These are phyloP conservation scores for Archips xylosteana DNA, from an alignment of 2,888 invertebrate genomes.

Conservation along the genomic window DNA sequence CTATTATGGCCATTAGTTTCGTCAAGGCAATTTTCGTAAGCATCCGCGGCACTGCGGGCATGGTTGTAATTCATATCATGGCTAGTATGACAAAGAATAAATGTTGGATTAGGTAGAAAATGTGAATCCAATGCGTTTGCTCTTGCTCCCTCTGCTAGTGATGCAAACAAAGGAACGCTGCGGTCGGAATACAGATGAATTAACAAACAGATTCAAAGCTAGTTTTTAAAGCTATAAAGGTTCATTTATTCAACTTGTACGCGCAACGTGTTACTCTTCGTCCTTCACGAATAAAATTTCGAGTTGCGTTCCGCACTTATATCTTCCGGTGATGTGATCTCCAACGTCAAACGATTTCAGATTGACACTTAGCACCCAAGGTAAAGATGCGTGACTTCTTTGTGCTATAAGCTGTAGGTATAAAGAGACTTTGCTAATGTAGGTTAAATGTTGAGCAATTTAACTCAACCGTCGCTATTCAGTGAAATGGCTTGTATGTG, in stretches of 20 bases:
- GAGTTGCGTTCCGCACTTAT: constrained; percentile 59
- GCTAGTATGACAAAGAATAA: constrained; percentile 26
- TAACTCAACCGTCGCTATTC: constrained; percentile 53
- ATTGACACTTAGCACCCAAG: constrained; percentile 8
- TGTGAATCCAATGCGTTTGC: constrained; percentile 31
- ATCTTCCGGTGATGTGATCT: constrained; percentile 69
- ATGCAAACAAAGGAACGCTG: constrained; percentile 44
- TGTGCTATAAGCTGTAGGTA: constrained; percentile 9
- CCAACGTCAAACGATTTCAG: constrained; percentile 43
- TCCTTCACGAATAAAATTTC: constrained; percentile 71
- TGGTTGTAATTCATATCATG: constrained; percentile 41
- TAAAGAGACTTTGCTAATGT: constrained; percentile 45
- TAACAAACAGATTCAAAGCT: constrained; percentile 46
- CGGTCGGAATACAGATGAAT: constrained; percentile 39
- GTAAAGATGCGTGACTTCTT: constrained; percentile 12
- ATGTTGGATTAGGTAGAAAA: constrained; percentile 38
- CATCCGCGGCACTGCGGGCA: constrained; percentile 58
- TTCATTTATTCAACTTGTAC: constrained; percentile 65
- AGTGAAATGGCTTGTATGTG: constrained; percentile 39
- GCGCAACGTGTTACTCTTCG: constrained; percentile 67
- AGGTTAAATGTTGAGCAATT: constrained; percentile 57
- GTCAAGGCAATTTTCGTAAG: constrained; percentile 79
- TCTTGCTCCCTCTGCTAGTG: constrained; percentile 30
- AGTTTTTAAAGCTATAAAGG: constrained; percentile 41
- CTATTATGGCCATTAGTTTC: constrained; percentile 73